phyloP scores from a whole-genome alignment of 2,113 vertebrate genomes.

The Zosterops hypoxanthus region DNA sequence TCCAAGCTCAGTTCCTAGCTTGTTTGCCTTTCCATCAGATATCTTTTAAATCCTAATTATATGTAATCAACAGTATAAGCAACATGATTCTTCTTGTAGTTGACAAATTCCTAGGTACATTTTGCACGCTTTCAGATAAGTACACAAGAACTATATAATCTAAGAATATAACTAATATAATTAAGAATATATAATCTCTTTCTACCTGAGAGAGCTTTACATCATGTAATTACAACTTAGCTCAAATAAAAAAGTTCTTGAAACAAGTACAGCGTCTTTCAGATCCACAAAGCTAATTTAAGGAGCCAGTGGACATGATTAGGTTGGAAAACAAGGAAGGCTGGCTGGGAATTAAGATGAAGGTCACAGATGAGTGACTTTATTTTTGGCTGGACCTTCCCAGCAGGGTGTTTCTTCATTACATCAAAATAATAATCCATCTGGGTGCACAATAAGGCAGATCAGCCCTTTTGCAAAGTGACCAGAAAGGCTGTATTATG shows the following conservation, averaged over 20 bases:
- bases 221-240: constrained; percentile 46
- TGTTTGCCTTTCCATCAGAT: background rate
- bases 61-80: constrained; percentile 34
- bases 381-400: constrained; percentile 20
- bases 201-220: constrained; percentile 17
- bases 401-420: constrained; percentile 45
- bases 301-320: constrained; percentile 26
- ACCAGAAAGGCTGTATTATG: background rate
- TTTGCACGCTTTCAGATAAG: background rate
- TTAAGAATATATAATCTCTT: background rate
- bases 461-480: background rate
- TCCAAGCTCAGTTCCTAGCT: background rate
- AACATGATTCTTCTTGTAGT: constrained; percentile 58
- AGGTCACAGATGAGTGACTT: background rate
- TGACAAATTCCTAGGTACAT: constrained; percentile 40
- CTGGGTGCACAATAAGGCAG: background rate
- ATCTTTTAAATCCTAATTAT: constrained; percentile 58
- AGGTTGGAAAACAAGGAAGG: constrained; percentile 4
- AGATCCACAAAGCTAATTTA: constrained; percentile 4
- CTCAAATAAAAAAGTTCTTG: constrained; percentile 13
- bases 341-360: background rate
- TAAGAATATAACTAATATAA: background rate
- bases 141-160: background rate
- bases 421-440: constrained; percentile 8
- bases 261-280: background rate